phyloP scores from a whole-genome alignment of 2,113 vertebrate species.

The Malurus cyaneus region DNA sequence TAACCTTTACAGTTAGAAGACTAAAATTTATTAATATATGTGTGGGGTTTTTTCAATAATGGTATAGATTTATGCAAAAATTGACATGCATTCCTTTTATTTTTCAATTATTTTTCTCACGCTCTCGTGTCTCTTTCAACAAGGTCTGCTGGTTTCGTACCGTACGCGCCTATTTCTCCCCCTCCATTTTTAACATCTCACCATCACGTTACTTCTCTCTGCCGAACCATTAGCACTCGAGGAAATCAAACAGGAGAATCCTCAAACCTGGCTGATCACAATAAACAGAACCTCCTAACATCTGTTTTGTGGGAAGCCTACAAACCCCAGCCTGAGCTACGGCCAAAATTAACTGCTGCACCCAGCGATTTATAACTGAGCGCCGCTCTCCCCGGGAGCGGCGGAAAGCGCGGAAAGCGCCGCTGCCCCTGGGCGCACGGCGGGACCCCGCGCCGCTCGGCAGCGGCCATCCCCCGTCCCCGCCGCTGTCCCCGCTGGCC shows the following conservation, averaged over 20 bases:
- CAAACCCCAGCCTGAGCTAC: not conserved
- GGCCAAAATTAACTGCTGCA: constrained; percentile 3
- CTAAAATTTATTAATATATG: not conserved
- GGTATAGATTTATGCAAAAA: not conserved
- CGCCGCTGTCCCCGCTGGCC: fast-evolving
- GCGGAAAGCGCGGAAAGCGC: not conserved
- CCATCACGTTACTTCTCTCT: not conserved
- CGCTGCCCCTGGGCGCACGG: not conserved
- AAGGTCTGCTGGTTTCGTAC: not conserved
- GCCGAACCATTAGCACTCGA: not conserved
- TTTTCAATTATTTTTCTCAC: constrained; percentile 42
- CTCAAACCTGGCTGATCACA: not conserved
- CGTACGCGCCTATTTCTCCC: not conserved
- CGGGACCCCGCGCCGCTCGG: not conserved
- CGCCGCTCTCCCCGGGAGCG: not conserved
- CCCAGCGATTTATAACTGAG: not conserved
- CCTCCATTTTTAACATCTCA: not conserved
- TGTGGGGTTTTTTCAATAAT: not conserved
- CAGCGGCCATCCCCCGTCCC: not conserved
- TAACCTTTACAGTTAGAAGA: not conserved
- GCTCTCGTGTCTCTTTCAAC: constrained; percentile 4
- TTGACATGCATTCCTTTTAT: not conserved
- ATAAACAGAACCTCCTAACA: not conserved
- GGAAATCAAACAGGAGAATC: constrained; percentile 20
- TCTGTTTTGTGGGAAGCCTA: not conserved